Base-by-base conservation (phyloP, 92 coral and sea anemone species). In the Porites divaricata region DNA sequence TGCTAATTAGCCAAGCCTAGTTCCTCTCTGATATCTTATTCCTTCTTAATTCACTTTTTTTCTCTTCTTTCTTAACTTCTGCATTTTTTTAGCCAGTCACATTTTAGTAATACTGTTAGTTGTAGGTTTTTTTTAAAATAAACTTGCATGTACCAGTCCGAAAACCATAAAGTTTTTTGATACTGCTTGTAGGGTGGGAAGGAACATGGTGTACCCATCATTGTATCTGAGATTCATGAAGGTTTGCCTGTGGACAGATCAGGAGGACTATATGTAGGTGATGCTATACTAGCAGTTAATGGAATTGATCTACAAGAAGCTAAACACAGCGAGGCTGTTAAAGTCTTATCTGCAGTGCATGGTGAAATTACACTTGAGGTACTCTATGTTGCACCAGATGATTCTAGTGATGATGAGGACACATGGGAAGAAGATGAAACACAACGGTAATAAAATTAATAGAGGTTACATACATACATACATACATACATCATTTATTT, bases 161-260 rank as follows among this genome's bases (percentile, higher is more conserved):
- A 66, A 0, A 66, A 66, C 14, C 25, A 22, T 48, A n/a, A 53
- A 54, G 45, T 0, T 20, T 1, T 20, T 8, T 13, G 4, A 66
- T 17, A 49, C 53, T 62, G 71, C 10, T 28, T 28, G 4, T 72
- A 97, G 99, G 99, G 99, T 48, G 99, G 99, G 41, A 95, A 95
- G 69, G 99, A 96, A 58, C 99, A 96, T 81, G 99, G 98, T 58
- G 99, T 96, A n/a, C 99, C 99, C 23, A 96, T 96, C 51, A 87
- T 96, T 23, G 86, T 96, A 69, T 96, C 99, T 8, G 99, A 96
- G 80, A 96, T 96, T 84, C 99, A 96, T 58, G 94, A 93, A 51
- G 98, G 97, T 22, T 84, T 96, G 67, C 99, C 99, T 0, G 99
- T 98, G 16, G 87, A 92, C 71, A 78, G 99, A 68, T 89, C 94